Conservation (phyloP, 1,140 invertebrate species). For the Aleiodes sp. region DNA sequence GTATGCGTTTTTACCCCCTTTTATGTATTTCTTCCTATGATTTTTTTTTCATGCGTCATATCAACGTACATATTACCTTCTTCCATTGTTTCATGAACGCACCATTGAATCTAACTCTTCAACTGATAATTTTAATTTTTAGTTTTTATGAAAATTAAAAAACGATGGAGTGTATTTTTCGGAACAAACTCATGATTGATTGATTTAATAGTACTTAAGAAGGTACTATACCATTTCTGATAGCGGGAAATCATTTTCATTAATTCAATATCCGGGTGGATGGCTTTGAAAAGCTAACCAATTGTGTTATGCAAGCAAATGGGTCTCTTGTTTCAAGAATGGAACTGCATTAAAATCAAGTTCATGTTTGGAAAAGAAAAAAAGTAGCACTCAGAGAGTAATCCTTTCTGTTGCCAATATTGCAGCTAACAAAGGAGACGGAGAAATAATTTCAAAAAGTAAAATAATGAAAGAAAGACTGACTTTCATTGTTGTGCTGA, state of each 20-base stretch:
- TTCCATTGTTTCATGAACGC: slow-evolving; percentile 22
- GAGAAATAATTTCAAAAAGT: slow-evolving; percentile 12
- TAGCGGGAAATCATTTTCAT: background rate
- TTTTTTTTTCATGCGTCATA: slow-evolving; percentile 25
- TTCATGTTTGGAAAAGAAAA: background rate
- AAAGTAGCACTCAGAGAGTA: slow-evolving; percentile 23
- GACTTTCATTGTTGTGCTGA: background rate
- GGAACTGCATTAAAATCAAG: background rate
- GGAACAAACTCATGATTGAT: slow-evolving; percentile 7
- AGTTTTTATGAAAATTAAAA: background rate
- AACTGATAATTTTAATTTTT: slow-evolving; percentile 4
- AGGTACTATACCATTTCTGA: background rate
- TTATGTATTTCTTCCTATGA: slow-evolving; percentile 24
- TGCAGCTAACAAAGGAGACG: slow-evolving; percentile 13
- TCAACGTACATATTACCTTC: background rate
- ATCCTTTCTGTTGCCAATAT: slow-evolving; percentile 30
- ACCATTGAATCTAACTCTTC: slow-evolving; percentile 19
- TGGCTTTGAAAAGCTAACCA: background rate
- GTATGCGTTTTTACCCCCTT: slow-evolving; percentile 45
- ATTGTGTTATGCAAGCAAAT: background rate
- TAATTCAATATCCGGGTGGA: background rate
- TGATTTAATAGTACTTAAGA: slow-evolving; percentile 14
- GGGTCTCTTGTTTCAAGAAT: background rate
- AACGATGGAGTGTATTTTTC: slow-evolving; percentile 2
- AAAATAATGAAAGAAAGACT: slow-evolving; percentile 14